A percentile compares a stretch with the other conserved stretches of the same genome.
Conservation (phyloP, 2,888 invertebrate species). For the Trachelus stipa region DNA sequence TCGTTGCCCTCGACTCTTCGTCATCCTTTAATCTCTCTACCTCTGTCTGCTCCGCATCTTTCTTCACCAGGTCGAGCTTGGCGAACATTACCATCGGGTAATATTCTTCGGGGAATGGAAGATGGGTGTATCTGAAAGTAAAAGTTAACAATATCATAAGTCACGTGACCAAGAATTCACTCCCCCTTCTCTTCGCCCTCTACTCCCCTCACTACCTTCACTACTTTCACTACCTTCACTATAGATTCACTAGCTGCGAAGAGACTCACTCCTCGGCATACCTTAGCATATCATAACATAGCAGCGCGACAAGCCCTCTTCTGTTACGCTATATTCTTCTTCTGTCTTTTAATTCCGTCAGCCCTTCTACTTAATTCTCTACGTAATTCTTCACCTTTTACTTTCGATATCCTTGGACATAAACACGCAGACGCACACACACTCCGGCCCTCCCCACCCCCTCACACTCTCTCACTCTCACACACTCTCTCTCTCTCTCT, state of each 20-base stretch:
- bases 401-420: too few species aligned
- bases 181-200: not conserved
- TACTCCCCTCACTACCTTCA: constrained; percentile 23
- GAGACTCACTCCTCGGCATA: too few species aligned
- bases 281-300: too few species aligned
- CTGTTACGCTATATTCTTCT: too few species aligned
- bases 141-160: constrained; percentile 28
- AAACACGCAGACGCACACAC: too few species aligned
- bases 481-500: not conserved
- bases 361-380: too few species aligned
- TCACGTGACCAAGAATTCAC: constrained; percentile 21
- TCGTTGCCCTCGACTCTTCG: not conserved
- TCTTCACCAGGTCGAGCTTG: constrained; percentile 56
- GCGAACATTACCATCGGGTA: constrained; percentile 53
- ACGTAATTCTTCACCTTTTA: too few species aligned
- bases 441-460: too few species aligned
- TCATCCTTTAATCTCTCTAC: constrained; percentile 13
- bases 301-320: too few species aligned
- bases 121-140: constrained; percentile 58
- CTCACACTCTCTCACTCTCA: too few species aligned
- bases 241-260: too few species aligned
- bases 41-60: constrained; percentile 28
- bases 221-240: constrained; percentile 18
- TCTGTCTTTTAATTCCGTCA: too few species aligned
- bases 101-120: constrained; percentile 51